Base-by-base conservation (phyloP, 2,113 vertebrate species). In the Salvelinus fontinalis region DNA sequence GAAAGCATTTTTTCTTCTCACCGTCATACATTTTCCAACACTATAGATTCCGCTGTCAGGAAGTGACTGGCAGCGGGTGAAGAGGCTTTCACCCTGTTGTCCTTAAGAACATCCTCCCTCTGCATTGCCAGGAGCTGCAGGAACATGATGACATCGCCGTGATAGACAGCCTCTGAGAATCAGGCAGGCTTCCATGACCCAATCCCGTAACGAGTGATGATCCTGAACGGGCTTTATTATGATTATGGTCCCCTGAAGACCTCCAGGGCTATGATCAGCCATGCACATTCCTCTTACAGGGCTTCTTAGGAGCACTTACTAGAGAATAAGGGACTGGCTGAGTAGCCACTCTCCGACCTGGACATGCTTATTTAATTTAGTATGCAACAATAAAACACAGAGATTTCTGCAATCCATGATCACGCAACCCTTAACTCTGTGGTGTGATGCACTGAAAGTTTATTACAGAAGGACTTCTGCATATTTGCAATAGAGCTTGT, bases 1-100 rank as follows among this genome's bases (percentile, higher is more conserved):
- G 39, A 44, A 44, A 44, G 8, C 39, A 11, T 11, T 44, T 44
- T 49, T 68, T 62, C 22, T 84, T 57, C 3, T 27, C 6, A 0
- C 71, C 65, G 77, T 26, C 69, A 68, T 86, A 82, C 88, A 87
- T 85, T 89, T 79, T 16, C 70, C 69, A 81, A 83, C 72, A 73
- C 57, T 83, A 90, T 89, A 64, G 89, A 91, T 91, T 54, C 1
- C 34, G 60, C 4, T 74, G 79, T 71, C 73, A 81, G 70, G 70
- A 84, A 79, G 76, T 82, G 81, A 85, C 74, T 84, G 79, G 64
- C 57, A 70, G 29, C 2, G 74, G 71, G 75, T 49, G 75, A 81
- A 69, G 79, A 64, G 78, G 60, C 24, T 81, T 84, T 75, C 60
- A 7, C 31, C 44, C 13, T 84, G 75, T 80, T 80, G 74, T 82